Conservation (phyloP, 1,140 invertebrate species). For the Sogatella furcifera region DNA sequence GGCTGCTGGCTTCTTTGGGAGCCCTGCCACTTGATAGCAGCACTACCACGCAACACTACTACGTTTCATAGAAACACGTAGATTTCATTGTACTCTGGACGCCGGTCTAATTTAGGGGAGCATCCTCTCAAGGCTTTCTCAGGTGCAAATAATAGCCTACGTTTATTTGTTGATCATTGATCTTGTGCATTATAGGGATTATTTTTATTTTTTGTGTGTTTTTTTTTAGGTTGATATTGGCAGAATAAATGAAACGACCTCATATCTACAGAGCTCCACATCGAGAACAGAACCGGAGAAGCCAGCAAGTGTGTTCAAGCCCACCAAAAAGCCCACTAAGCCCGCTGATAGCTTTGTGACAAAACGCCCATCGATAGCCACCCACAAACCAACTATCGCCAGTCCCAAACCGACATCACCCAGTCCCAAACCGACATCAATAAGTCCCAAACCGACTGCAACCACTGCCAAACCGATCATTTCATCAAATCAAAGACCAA, state of each 20-base stretch:
- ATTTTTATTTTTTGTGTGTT: too few relatives aligned
- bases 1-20: too few relatives aligned
- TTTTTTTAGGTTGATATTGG: too few relatives aligned
- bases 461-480: constrained; percentile 11
- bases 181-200: too few relatives aligned
- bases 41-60: too few relatives aligned
- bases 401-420: constrained; percentile 6
- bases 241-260: constrained; percentile 8
- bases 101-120: too few relatives aligned
- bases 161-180: too few relatives aligned
- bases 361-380: not conserved
- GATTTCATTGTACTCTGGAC: too few relatives aligned
- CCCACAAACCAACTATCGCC: not conserved
- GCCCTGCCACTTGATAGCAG: too few relatives aligned
- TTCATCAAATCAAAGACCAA: constrained; percentile 1
- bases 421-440: not conserved
- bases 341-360: constrained; percentile 7
- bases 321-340: constrained; percentile 7
- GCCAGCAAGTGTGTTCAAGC: constrained; percentile 23
- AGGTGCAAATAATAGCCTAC: too few relatives aligned
- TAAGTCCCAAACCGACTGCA: constrained; percentile 1
- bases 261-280: constrained; percentile 15
- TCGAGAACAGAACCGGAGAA: constrained; percentile 22
- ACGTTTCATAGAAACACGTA: too few relatives aligned
- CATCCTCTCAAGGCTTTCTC: too few relatives aligned